Evolutionary conservation across 2,888 invertebrate genomes (phyloP), one percentile per base, ranked within the genome.

Genomic region (Cinara cedri): DNA sequence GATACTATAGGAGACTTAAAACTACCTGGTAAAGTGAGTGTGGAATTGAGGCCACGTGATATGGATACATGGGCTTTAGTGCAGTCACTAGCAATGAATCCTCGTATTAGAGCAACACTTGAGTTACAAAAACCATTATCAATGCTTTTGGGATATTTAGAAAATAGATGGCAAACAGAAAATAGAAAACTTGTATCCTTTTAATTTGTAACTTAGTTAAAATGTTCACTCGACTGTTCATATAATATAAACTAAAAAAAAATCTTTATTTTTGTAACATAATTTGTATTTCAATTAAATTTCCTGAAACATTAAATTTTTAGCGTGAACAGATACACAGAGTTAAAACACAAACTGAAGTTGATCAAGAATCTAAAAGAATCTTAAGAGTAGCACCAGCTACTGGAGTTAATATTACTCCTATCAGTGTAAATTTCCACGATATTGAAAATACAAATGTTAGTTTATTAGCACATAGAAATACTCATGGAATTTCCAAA

Each of bases 21-120:
- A 84, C 87, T 96, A 81, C 96, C 96, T 26, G 88, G 91, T 62
- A 91, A 93, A 85, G 90, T 96, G 46, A 88, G 89, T 72, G 90
- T 97, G 71, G 89, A 90, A 85, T 87, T 95, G 82, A 89, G 90
- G 81, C 96, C 97, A 34, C 91, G 91, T 81, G 90, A 91, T 83
- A 92, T 92, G 87, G 87, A 88, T 82, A 91, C 95, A 42, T 96
- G 95, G 92, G 89, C 92, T 84, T 90, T 91, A 83, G 95, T 97
- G 46, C 96, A 96, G 85, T 89, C 89, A 10, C 87, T 93, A 76
- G 92, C 96, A 2, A 96, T 96, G 88, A 97, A 97, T 89, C 97
- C 97, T 44, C 90, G 96, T 83, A 89, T 93, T 8, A 89, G 91
- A 81, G 89, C 92, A 55, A 88, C 90, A 68, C 87, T 94, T 74